These are phyloP conservation scores for Coptodon bakossiorum DNA, from an alignment of 2,113 vertebrate species.

Conservation along the genomic window DNA sequence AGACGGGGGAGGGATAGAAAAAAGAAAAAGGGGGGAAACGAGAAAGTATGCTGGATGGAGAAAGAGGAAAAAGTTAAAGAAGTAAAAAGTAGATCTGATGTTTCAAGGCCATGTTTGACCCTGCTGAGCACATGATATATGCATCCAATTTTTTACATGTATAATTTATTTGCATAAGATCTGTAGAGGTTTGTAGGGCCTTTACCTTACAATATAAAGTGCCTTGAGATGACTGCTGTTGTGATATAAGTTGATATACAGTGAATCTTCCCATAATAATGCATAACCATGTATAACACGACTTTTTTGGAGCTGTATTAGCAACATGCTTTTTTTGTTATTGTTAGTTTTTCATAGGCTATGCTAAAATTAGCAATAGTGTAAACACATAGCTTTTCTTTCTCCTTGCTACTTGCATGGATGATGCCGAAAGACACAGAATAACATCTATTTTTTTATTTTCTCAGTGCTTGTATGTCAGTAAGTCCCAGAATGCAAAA, in stretches of 20 bases:
- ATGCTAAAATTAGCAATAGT: background rate
- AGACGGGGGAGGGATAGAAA: background rate
- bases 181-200: background rate
- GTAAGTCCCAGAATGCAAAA: background rate
- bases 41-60: background rate
- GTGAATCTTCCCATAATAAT: rapidly evolving
- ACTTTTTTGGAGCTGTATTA: background rate
- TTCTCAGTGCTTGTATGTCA: background rate
- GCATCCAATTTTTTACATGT: background rate
- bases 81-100: background rate
- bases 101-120: background rate
- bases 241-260: background rate
- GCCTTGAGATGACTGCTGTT: background rate
- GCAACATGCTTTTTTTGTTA: background rate
- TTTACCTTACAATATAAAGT: background rate
- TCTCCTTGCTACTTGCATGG: background rate
- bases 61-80: background rate
- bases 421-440: background rate
- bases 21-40: background rate
- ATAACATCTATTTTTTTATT: background rate
- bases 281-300: background rate
- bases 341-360: background rate
- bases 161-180: background rate
- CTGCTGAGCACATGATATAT: background rate
- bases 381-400: background rate